phyloP scores from a whole-genome alignment of 2,113 vertebrate species.

The Scartelaos histophorus region DNA sequence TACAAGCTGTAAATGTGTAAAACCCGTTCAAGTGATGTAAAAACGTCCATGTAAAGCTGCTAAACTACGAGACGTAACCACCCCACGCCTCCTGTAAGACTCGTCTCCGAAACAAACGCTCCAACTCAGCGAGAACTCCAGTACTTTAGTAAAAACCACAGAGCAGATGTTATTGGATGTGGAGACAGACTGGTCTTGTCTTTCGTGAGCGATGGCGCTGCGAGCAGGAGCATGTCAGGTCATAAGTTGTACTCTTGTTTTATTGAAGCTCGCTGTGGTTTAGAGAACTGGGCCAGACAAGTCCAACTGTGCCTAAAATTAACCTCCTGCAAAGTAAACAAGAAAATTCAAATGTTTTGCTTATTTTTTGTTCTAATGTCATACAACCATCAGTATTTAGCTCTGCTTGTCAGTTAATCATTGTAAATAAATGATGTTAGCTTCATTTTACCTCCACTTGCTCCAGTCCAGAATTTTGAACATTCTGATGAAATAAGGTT shows the following conservation, averaged over 20 bases:
- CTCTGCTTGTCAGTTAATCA: too few species aligned
- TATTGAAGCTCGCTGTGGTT: constrained; percentile 32
- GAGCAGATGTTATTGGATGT: not conserved
- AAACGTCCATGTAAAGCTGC: too few species aligned
- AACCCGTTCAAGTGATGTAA: too few species aligned
- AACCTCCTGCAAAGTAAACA: not conserved
- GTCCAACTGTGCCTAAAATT: not conserved
- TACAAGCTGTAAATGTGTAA: too few species aligned
- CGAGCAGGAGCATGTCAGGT: constrained; percentile 42
- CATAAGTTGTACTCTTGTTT: constrained; percentile 34
- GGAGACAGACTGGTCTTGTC: not conserved
- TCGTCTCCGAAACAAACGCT: not conserved
- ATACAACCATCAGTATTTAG: too few species aligned
- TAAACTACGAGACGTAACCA: too few species aligned
- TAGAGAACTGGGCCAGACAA: constrained; percentile 18
- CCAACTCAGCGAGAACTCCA: not conserved
- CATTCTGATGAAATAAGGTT: too few species aligned
- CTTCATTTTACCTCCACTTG: too few species aligned
- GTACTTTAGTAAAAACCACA: not conserved
- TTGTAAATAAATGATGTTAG: too few species aligned
- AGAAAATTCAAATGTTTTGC: too few species aligned
- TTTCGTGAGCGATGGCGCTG: constrained; percentile 21
- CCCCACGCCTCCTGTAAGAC: not conserved
- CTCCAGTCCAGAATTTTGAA: too few species aligned
- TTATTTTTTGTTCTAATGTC: too few species aligned